Evolutionary conservation across 2,113 vertebrate genomes (phyloP), one percentile per base, ranked within the genome.

Genomic region (Sialia sialis): DNA sequence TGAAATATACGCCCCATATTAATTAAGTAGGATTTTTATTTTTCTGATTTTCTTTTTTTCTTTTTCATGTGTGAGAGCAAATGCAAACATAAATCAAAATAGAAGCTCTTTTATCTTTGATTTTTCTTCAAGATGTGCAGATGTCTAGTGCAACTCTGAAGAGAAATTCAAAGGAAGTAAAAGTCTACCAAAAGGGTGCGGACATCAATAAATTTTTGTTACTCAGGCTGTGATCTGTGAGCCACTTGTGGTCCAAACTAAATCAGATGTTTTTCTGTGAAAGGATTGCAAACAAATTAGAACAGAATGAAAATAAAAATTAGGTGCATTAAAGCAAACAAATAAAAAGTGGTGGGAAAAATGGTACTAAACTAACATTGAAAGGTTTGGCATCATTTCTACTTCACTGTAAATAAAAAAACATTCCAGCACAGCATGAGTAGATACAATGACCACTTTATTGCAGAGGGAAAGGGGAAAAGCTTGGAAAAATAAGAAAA

Each of bases 381-480:
- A 88, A 74, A 80, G 27, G 21, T 36, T 86, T 94, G 84, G 20
- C 34, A 69, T 55, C 2, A 62, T 80, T 93, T 94, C 74, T 76
- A 46, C 58, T 80, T 91, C 41, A 82, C 16, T 88, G 72, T 86
- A 96, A 92, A 91, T 68, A 91, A 52, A 85, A 86, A 74, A 95
- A 62, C 63, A 86, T 88, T 88, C 85, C 83, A 80, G 59, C 55
- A 85, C 75, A 92, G 75, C 72, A 34, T 68, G 77, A 87, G 73
- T 84, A 96, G 94, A 94, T 75, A 63, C 22, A 88, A 83, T 10
- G 10, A n/a, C 23, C 21, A 62, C 30, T 84, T 80, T 83, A 90
- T 64, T 80, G 63, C 49, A 41, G 27, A 88, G 15, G 32, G 41
- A 56, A 93, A 87, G 10, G 34, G 38, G 41, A 34, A 82, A 87